Evolutionary conservation across 2,113 vertebrate genomes (phyloP), one percentile per base, ranked within the genome.

Genomic region (Nicator chloris): DNA sequence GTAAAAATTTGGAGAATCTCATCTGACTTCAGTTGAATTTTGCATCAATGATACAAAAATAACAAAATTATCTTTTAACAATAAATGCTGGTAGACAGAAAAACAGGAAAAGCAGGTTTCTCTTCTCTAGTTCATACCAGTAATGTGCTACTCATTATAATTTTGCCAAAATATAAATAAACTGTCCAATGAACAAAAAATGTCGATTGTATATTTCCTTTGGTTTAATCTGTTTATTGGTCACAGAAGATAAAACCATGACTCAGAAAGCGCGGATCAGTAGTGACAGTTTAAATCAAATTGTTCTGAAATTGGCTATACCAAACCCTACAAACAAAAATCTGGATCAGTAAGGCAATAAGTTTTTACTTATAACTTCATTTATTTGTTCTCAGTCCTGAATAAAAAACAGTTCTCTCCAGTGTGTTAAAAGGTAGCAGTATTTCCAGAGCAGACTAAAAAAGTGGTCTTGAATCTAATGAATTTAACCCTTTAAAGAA

Each of bases 291-390:
- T 92, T 85, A 84, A 88, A 92, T 77, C 19, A 88, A 69, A 63
- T 84, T 93, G 35, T 76, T 94, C 61, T 79, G 60, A 92, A 96
- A 96, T 40, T 77, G 8, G 26, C 59, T 77, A 64, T 93, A 94
- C 31, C 57, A 73, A 86, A 59, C 19, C 40, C 54, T 66, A 70
- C 15, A 81, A 95, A 90, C 59, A 30, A 90, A 94, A 85, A 89
- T 75, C 59, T 84, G 20, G 8, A 70, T 84, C 69, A 82, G 47
- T 91, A 49, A 86, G 47, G 49, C 11, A 5, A 30, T 70, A 93
- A 71, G 24, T 59, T 83, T 71, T 91, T 93, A 69, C 86, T 92
- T 92, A 90, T 90, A 92, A 65, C 35, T 39, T 93, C n/a, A 80
- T 92, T 89, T 86, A 64, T 80, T 87, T 91, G 50, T 91, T 96